These are phyloP conservation scores for Acipenser transmontanus DNA, from an alignment of 2,797 vertebrate genomes.

Conservation along the genomic window DNA sequence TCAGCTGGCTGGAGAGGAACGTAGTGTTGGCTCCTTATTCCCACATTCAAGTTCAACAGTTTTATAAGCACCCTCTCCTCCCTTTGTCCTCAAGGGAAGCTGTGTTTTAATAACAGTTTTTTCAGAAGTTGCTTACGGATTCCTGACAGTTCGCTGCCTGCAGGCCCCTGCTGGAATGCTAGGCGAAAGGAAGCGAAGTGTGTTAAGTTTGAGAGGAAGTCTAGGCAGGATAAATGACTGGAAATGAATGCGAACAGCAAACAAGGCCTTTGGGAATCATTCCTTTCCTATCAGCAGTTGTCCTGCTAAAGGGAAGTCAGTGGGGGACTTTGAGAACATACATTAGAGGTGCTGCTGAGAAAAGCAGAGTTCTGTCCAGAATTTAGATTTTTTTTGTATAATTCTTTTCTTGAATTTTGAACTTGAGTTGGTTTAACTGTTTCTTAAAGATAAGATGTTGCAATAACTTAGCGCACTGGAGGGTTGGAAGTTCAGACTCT, in stretches of 20 bases:
- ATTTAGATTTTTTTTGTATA: conserved; percentile 1
- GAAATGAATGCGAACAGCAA: conserved; percentile 20
- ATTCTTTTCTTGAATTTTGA: no score
- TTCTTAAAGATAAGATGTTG: no score
- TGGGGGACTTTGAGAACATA: conserved; percentile 7
- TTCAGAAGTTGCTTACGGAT: background rate
- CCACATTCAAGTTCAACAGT: no score
- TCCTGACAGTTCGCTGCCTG: background rate
- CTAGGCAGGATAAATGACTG: conserved; percentile 21
- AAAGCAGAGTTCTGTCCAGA: background rate
- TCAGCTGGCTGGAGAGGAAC: no score
- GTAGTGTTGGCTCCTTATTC: no score
- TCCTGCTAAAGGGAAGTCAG: conserved; percentile 1
- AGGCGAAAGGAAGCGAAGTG: conserved; percentile 10
- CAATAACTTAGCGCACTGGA: no score
- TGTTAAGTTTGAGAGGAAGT: conserved; percentile 11
- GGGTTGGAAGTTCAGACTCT: no score
- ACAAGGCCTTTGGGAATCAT: conserved; percentile 16
- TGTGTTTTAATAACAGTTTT: conserved; percentile 1
- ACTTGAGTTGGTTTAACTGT: no score
- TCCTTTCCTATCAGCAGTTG: conserved; percentile 17
- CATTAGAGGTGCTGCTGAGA: background rate
- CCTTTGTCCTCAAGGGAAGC: background rate
- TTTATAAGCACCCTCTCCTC: background rate
- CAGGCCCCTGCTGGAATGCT: conserved; percentile 3